Percentiles rank a stretch among this genome's conserved stretches.
Evolutionary conservation across 2,113 vertebrate species (phyloP).

Genomic region (Tupaia tana): DNA sequence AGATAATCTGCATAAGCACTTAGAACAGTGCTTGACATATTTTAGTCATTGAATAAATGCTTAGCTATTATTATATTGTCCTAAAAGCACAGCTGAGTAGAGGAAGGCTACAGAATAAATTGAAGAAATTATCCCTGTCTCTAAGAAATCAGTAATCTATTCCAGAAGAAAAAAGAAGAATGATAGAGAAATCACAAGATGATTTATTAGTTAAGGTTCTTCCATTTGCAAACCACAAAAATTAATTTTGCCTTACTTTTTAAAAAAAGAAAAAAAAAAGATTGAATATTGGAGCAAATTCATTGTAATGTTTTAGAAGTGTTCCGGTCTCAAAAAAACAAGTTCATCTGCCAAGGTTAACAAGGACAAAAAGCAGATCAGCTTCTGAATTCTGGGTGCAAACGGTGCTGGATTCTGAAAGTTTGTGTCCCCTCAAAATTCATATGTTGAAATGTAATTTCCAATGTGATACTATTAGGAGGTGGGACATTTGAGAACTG

Average conservation of each 20-base stretch:
- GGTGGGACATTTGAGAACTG: background rate
- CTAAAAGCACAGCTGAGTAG: conserved; percentile 41
- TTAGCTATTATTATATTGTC: conserved; percentile 55
- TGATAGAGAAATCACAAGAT: conserved; percentile 66
- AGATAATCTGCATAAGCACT: conserved; percentile 14
- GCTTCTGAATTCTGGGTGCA: conserved; percentile 35
- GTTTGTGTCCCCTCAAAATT: background rate
- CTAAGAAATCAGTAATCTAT: conserved; percentile 60
- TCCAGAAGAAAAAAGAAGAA: conserved; percentile 60
- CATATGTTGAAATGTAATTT: background rate
- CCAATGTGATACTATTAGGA: background rate
- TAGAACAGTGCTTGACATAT: conserved; percentile 21
- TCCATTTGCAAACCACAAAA: conserved; percentile 57
- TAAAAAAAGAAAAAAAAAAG: conserved; percentile 49
- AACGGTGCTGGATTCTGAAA: background rate
- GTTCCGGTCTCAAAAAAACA: background rate
- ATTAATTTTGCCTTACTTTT: conserved; percentile 61
- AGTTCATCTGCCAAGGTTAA: background rate
- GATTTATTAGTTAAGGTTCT: conserved; percentile 59
- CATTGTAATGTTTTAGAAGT: background rate
- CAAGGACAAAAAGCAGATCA: background rate
- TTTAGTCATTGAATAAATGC: conserved; percentile 1
- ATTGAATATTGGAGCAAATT: conserved; percentile 20
- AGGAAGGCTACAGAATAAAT: conserved; percentile 52
- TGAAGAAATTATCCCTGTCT: conserved; percentile 45